phyloP scores from a whole-genome alignment of 2,888 invertebrate species.

The Thysanoteuthis rhombus region DNA sequence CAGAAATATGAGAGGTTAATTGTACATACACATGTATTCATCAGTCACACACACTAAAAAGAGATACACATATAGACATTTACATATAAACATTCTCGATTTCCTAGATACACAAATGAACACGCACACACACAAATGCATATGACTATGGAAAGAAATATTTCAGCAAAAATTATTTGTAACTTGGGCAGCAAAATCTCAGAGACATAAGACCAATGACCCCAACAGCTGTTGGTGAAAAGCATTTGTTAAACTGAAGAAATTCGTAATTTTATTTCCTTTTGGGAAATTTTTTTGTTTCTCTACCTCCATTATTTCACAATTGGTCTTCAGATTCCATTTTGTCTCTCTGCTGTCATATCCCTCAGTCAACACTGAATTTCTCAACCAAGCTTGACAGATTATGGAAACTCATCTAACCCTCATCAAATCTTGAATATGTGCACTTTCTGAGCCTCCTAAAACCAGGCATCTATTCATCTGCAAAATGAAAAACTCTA shows the following conservation, averaged over 20 bases:
- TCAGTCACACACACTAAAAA: not conserved
- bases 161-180: not conserved
- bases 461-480: not conserved
- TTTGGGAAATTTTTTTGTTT: not conserved
- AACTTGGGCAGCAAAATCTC: not conserved
- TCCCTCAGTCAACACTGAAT: not conserved
- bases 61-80: too few relatives aligned
- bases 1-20: not conserved
- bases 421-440: not conserved
- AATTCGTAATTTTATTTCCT: not conserved
- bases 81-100: too few relatives aligned
- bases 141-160: not conserved
- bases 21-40: not conserved
- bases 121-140: not conserved
- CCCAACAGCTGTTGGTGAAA: not conserved
- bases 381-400: not conserved
- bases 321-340: not conserved
- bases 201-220: not conserved
- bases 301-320: not conserved
- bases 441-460: not conserved
- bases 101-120: not conserved
- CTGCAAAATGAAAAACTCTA: not conserved
- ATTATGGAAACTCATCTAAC: not conserved
- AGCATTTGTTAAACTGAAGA: not conserved
- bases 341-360: not conserved